Evolutionary conservation across 92 coral and sea anemone genomes (phyloP).

Genomic region (Palythoa grandis): DNA sequence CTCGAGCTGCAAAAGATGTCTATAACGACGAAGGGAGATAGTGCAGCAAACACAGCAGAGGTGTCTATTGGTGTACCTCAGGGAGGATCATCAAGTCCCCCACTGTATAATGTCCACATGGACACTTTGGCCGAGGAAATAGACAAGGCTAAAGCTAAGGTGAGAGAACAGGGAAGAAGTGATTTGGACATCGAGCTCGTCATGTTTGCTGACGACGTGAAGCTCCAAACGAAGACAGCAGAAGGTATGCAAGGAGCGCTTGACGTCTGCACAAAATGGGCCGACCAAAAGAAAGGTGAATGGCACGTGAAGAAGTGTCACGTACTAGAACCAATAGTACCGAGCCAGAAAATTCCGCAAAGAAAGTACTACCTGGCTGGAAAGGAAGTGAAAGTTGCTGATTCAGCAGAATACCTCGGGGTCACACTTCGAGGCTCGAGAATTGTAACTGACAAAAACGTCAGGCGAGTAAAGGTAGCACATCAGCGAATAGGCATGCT

Average conservation of each 20-base stretch:
- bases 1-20: neutral
- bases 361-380: too few species aligned
- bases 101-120: neutral
- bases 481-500: too few species aligned
- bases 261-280: neutral
- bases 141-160: neutral
- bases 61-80: neutral
- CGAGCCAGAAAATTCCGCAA: too few species aligned
- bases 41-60: neutral
- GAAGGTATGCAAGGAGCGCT: neutral
- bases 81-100: neutral
- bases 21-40: neutral
- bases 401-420: too few species aligned
- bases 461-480: too few species aligned
- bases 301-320: neutral
- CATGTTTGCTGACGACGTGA: neutral
- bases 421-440: too few species aligned
- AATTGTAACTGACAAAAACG: too few species aligned
- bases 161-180: neutral
- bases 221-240: neutral
- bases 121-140: neutral
- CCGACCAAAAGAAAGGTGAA: neutral
- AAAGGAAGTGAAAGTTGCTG: too few species aligned
- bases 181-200: neutral
- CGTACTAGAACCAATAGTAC: neutral